phyloP scores from a whole-genome alignment of 1,140 invertebrate genomes.

The Trypoxylus dichotomus region DNA sequence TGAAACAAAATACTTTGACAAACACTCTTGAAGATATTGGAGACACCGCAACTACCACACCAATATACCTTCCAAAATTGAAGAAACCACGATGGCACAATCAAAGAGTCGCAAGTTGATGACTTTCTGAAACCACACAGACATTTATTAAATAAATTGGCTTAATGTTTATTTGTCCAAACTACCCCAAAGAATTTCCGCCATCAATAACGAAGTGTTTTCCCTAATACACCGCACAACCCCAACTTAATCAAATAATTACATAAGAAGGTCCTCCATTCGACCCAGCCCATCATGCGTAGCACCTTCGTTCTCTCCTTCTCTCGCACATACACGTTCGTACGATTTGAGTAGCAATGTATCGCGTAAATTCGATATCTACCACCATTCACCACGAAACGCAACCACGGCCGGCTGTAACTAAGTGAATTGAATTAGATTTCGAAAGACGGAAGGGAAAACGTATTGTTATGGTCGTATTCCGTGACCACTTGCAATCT shows the following conservation, averaged over 20 bases:
- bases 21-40: too few species aligned
- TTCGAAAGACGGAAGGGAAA: conserved; percentile 28
- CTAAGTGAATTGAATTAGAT: conserved; percentile 26
- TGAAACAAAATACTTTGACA: too few species aligned
- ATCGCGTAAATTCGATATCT: neutral
- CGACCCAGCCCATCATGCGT: conserved; percentile 2
- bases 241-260: conserved; percentile 27
- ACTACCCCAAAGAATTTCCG: neutral
- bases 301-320: neutral
- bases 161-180: neutral
- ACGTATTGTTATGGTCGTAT: conserved; percentile 24
- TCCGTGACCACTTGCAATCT: conserved; percentile 1
- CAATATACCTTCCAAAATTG: too few species aligned
- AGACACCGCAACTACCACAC: too few species aligned
- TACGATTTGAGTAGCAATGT: neutral
- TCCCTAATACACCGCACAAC: neutral
- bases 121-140: too few species aligned
- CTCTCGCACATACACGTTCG: neutral
- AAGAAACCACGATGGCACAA: too few species aligned
- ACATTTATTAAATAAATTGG: too few species aligned
- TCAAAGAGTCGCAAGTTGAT: too few species aligned
- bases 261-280: neutral
- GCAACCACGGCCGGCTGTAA: neutral
- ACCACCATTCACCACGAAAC: neutral
- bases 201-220: neutral